A percentile compares a stretch with the other conserved stretches of the same genome.
These are phyloP conservation scores for Drosophila guanche DNA, from an alignment of 1,140 invertebrate species.

Conservation along the genomic window DNA sequence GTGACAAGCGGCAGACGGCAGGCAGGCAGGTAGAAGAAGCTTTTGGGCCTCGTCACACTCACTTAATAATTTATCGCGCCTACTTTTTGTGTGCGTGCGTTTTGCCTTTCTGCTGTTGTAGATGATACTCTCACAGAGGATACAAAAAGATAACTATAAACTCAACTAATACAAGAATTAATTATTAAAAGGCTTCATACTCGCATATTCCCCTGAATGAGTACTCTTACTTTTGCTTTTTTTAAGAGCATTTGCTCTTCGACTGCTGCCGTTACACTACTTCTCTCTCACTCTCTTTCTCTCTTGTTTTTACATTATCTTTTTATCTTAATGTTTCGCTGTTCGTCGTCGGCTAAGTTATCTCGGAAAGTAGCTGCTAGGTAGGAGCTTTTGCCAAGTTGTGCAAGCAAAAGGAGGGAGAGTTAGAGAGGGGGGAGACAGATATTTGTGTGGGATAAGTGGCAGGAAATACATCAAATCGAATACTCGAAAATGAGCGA, in stretches of 20 bases:
- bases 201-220: background rate
- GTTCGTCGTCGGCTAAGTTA: conserved; percentile 54
- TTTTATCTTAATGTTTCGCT: conserved; percentile 55
- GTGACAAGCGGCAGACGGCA: background rate
- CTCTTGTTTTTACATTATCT: conserved; percentile 49
- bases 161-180: too few relatives aligned
- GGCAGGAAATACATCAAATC: conserved; percentile 20
- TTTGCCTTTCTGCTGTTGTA: background rate
- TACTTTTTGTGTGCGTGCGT: conserved; percentile 41
- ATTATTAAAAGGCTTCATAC: too few relatives aligned
- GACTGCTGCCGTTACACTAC: too few relatives aligned
- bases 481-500: conserved; percentile 13
- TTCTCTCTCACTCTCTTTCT: conserved; percentile 3
- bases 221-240: background rate
- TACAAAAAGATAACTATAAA: background rate
- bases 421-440: conserved; percentile 2
- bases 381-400: conserved; percentile 56
- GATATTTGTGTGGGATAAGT: conserved; percentile 34
- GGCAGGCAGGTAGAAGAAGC: background rate
- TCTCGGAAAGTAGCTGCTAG: conserved; percentile 51
- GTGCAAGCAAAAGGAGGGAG: conserved; percentile 16
- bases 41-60: conserved; percentile 40
- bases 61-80: conserved; percentile 73
- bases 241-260: conserved; percentile 5
- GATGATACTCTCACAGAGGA: background rate